phyloP scores from a whole-genome alignment of 1,140 invertebrate genomes.

The Cydia strobilella region DNA sequence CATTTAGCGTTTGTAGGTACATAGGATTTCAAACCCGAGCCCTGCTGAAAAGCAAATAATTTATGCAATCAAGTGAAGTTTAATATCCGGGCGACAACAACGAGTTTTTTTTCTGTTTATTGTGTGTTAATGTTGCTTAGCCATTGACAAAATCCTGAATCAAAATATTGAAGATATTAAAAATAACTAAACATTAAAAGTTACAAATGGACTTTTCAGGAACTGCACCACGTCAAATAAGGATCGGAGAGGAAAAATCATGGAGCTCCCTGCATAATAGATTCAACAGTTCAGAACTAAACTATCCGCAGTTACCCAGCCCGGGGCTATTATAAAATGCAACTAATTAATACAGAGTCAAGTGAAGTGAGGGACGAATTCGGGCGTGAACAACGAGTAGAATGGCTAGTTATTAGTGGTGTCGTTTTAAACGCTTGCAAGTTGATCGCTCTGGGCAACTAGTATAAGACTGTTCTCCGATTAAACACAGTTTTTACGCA shows the following conservation, averaged over 20 bases:
- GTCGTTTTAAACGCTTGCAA: background rate
- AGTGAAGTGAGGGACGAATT: conserved; percentile 49
- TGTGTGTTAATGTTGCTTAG: no score
- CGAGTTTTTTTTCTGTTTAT: no score
- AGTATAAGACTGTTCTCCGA: background rate
- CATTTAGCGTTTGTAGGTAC: background rate
- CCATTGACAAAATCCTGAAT: no score
- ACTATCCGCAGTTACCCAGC: conserved; percentile 1
- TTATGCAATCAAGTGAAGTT: background rate
- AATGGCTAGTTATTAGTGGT: conserved; percentile 54
- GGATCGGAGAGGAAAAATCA: conserved; percentile 2
- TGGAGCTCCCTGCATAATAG: background rate
- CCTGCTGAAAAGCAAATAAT: background rate
- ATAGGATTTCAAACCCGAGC: background rate
- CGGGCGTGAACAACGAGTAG: conserved; percentile 47
- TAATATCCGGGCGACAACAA: no score
- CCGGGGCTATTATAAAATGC: conserved; percentile 18
- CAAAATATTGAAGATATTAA: no score
- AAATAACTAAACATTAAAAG: no score
- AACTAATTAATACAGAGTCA: conserved; percentile 25
- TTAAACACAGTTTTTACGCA: background rate
- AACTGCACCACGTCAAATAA: no score
- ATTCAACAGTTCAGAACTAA: background rate
- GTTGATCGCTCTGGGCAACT: background rate
- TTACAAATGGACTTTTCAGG: no score